Evolutionary conservation across 2,888 invertebrate species (phyloP).

Genomic region (Dioctria rufipes): DNA sequence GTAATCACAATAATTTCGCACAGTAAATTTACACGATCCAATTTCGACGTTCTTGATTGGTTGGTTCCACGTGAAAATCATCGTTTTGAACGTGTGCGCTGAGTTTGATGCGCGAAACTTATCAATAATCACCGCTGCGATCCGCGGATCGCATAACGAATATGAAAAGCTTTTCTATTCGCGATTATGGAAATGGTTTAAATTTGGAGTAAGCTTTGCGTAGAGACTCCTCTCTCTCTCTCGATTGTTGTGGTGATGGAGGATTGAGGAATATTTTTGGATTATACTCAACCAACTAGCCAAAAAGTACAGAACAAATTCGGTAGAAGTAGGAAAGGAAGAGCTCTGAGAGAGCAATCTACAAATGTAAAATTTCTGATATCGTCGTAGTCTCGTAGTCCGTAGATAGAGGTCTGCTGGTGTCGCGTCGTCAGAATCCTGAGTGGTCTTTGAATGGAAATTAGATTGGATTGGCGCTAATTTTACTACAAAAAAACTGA

Average conservation of each 20-base stretch:
- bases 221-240: too few species aligned
- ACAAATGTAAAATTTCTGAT: background rate
- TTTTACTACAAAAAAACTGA: slow-evolving; percentile 23
- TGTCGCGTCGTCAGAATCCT: background rate
- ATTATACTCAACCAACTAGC: background rate
- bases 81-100: background rate
- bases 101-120: background rate
- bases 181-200: background rate
- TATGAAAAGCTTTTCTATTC: background rate
- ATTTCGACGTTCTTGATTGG: background rate
- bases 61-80: background rate
- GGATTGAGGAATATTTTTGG: background rate
- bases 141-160: background rate
- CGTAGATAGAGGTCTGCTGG: too few species aligned
- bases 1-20: background rate
- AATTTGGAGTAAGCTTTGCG: background rate
- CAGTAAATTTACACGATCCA: background rate
- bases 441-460: slow-evolving; percentile 41
- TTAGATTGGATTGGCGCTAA: slow-evolving; percentile 41
- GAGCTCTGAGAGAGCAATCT: slow-evolving; percentile 1
- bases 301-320: too few species aligned
- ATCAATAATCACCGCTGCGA: background rate
- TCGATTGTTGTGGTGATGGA: background rate
- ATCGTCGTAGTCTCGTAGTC: background rate
- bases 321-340: background rate